Base-by-base conservation (phyloP, 1,140 invertebrate species). In the Trachymyrmex septentrionalis region DNA sequence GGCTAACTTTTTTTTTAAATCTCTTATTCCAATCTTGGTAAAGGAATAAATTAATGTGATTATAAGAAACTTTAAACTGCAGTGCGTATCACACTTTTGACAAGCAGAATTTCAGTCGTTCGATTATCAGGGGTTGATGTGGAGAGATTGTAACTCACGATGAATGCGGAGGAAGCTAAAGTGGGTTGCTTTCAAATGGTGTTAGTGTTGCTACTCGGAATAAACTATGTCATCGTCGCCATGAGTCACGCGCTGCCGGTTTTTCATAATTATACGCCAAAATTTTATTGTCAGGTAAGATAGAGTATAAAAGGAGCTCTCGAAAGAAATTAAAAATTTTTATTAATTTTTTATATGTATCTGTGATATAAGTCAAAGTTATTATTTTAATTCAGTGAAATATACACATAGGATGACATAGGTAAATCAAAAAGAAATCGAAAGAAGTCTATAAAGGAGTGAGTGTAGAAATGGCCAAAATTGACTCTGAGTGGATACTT, bases 201-300 rank as follows among this genome's bases (percentile, higher is more conserved):
- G 19, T 86, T 96, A 12, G 92, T 94, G 38, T 82, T 96, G 67
- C 86, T 96, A 0, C 78, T 96, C 4, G 93, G 93, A n/a, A 91
- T 95, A 64, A 95, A 96, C 90, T 95, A 95, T 85, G 92, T 95
- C n/a, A 95, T 95, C 38, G 95, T 96, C 0, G 92, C 93, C 0
- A 95, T 96, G 89, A 95, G 95, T 90, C 94, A 96, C 75, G 91
- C 95, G 34, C 84, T 96, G 10, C 93, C 95, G 27, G 88, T 92
- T 6, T 95, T 96, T 85, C 95, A 96, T 85, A 94, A 94, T 61
- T 93, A 94, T 48, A 95, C 95, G 3, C 95, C 95, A n/a, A 93
- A 95, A 44, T 95, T 95, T 89, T 94, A 95, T 81, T 96, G 96
- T 84, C 91, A 94, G 93, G 95, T 96, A 90, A 92, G 89, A 30